Conservation (phyloP, 2,113 vertebrate genomes). For the Carassius carassius region DNA sequence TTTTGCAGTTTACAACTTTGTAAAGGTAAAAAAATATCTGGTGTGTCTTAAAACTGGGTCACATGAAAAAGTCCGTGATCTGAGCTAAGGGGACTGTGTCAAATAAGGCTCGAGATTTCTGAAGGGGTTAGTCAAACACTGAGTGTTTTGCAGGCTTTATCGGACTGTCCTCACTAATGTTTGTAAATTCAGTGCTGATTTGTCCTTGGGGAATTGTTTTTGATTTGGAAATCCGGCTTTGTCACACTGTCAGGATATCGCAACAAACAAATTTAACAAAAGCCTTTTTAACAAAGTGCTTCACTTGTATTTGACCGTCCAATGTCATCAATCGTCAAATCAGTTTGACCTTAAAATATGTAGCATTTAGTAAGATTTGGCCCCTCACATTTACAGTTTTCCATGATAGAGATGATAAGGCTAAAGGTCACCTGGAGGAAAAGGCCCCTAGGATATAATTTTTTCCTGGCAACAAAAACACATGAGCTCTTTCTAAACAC, state of each 20-base stretch:
- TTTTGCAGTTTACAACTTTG: not conserved
- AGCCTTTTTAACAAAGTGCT: not conserved
- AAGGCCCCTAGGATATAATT: not conserved
- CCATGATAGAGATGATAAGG: not conserved
- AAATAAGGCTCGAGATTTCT: not conserved
- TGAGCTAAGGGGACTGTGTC: not conserved
- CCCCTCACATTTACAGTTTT: too few relatives aligned
- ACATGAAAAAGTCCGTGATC: not conserved
- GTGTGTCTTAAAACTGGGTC: not conserved
- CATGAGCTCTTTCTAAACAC: not conserved
- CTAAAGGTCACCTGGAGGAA: not conserved
- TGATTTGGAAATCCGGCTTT: not conserved
- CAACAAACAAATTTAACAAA: not conserved
- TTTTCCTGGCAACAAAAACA: not conserved
- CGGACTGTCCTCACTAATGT: not conserved
- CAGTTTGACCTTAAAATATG: too few relatives aligned
- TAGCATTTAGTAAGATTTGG: too few relatives aligned
- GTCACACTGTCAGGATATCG: not conserved
- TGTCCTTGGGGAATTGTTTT: conserved; percentile 15
- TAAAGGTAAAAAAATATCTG: not conserved
- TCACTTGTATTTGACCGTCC: not conserved
- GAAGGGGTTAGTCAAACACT: not conserved
- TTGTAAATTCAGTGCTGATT: not conserved
- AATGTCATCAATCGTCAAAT: too few relatives aligned
- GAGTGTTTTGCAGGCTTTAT: not conserved